Base-by-base conservation (phyloP, 1,140 invertebrate species). In the Dolichoris vasculosae region DNA sequence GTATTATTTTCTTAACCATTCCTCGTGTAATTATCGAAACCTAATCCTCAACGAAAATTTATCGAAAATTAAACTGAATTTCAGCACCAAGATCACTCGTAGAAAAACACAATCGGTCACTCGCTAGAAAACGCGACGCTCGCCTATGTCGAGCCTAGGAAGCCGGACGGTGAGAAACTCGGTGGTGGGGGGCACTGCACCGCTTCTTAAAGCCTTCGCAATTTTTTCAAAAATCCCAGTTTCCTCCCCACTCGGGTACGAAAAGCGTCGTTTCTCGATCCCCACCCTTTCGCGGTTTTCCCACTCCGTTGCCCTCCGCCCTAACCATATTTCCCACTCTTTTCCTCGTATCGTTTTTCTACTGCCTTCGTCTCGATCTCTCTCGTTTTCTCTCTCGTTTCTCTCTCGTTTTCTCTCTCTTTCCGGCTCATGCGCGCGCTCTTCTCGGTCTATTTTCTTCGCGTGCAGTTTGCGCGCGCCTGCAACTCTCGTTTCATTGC, bases 141-240 rank as follows among this genome's bases (percentile, higher is more conserved):
- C 88, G 89, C 91, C 90, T 92, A 92, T 91, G 91, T 88, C 89
- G 87, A 87, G 86, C 89, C 90, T 92, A 93, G 91, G 88, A 89
- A 8, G 84, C 35, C 81, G 81, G 91, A 87, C 86, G 87, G 88
- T 88, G 89, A 88, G 88, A 87, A 88, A 92, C 92, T 92, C 89
- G 90, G 88, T 91, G 91, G 92, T 89, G 91, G 92, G 92, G 92
- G 90, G 89, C 88, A 89, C 85, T 83, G 90, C 90, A 87, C 87
- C 90, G 90, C 91, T 92, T 92, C 92, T 93, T 93, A 93, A 93
- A 93, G 92, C 91, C 92, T 91, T 92, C 89, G 90, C 90, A 91
- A 89, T 92, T 93, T 93, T 93, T 93, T 93, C 91, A 92, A 93
- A 93, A 92, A 88, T 87, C 76, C 87, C 84, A 86, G 88, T 82